Evolutionary conservation across 1,140 invertebrate genomes (phyloP).

Genomic region (Cheumatopsyche charites): DNA sequence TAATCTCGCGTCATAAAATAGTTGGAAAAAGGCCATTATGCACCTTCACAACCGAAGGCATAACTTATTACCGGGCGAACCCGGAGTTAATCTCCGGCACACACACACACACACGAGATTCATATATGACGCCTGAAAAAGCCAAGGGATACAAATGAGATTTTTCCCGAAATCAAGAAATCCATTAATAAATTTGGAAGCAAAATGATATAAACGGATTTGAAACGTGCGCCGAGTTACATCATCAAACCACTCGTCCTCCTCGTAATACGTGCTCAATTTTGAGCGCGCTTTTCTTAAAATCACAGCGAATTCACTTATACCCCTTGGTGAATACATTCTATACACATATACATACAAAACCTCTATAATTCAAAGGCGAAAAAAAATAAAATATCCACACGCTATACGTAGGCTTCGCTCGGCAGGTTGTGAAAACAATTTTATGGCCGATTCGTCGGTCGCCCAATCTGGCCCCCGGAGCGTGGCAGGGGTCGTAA

Average conservation of each 20-base stretch:
- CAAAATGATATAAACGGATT: neutral
- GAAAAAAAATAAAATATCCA: neutral
- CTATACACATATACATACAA: no score
- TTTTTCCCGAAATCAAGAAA: no score
- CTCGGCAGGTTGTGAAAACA: slow-evolving; percentile 25
- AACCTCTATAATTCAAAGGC: slow-evolving; percentile 1
- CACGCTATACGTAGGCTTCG: neutral
- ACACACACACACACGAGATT: neutral
- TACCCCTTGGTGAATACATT: no score
- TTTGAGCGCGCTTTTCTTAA: no score
- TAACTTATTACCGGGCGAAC: slow-evolving; percentile 1
- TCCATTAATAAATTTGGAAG: no score
- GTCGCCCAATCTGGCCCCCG: slow-evolving; percentile 23
- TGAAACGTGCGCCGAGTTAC: neutral
- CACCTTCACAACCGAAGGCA: neutral
- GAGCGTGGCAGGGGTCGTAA: slow-evolving; percentile 19
- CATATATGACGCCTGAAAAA: no score
- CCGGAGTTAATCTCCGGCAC: slow-evolving; percentile 6
- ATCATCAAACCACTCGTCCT: no score
- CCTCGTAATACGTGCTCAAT: no score
- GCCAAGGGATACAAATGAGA: no score
- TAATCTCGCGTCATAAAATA: no score
- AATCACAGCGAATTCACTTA: no score
- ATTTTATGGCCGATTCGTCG: slow-evolving; percentile 34
- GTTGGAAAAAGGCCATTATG: no score